These are phyloP conservation scores for Blomia tropicalis DNA, from an alignment of 2,888 invertebrate genomes.

Conservation along the genomic window DNA sequence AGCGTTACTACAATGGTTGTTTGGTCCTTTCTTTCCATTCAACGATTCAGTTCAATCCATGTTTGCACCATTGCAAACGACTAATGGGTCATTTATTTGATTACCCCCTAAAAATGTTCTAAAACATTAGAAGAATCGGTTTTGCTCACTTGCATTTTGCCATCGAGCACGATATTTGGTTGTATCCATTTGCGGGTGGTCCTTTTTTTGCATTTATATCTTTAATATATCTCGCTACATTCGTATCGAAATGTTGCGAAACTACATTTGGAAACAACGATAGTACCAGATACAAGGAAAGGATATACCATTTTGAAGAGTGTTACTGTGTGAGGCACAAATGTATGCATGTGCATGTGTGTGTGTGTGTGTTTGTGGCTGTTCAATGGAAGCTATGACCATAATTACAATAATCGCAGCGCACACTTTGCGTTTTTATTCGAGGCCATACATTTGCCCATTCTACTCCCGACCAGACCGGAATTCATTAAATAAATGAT, in stretches of 20 bases:
- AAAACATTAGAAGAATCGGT: background rate
- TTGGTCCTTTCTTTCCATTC: too few species aligned
- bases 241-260: slow-evolving; percentile 11
- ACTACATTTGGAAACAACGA: background rate
- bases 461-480: background rate
- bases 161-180: too few species aligned
- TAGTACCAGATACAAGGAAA: too few species aligned
- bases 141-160: background rate
- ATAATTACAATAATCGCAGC: background rate
- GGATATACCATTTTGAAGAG: too few species aligned
- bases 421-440: background rate
- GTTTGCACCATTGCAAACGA: background rate
- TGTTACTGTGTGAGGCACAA: too few species aligned
- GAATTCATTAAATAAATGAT: background rate
- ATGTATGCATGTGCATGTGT: too few species aligned
- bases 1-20: too few species aligned
- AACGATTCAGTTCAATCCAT: background rate
- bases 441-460: background rate
- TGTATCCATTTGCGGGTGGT: background rate
- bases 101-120: background rate
- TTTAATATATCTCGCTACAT: slow-evolving; percentile 5
- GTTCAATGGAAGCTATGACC: too few species aligned
- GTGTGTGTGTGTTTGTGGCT: too few species aligned
- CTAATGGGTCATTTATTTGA: background rate
- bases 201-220: background rate